Evolutionary conservation across 1,140 invertebrate genomes (phyloP).

Genomic region (Drosophila melanica): DNA sequence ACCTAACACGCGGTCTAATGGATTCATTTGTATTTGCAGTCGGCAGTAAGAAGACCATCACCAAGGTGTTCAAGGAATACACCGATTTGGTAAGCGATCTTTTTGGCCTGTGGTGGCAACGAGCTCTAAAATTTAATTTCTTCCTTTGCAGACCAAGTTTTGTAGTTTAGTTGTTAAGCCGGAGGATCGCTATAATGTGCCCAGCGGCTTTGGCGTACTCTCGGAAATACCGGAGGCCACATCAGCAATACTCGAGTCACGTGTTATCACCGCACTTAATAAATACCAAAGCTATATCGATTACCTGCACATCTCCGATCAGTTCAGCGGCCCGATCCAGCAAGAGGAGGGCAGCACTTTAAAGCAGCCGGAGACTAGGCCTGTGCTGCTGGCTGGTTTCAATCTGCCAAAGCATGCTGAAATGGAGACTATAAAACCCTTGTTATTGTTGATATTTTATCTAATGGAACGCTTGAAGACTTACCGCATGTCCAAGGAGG

Average conservation of each 20-base stretch:
- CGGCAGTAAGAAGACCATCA: constrained; percentile 94
- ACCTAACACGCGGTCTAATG: constrained; percentile 95
- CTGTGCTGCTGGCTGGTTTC: constrained; percentile 93
- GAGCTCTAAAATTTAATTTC: neutral
- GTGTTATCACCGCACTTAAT: constrained; percentile 91
- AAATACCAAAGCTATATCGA: constrained; percentile 95
- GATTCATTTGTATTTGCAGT: constrained; percentile 97
- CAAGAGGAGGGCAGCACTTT: constrained; percentile 88
- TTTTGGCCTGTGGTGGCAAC: no score
- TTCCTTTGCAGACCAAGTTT: constrained; percentile 89
- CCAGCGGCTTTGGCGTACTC: constrained; percentile 91
- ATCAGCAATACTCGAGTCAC: constrained; percentile 91
- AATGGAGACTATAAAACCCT: constrained; percentile 90
- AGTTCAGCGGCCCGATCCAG: constrained; percentile 94
- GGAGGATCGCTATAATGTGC: constrained; percentile 94
- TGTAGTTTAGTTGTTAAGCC: constrained; percentile 94
- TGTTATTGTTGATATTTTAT: constrained; percentile 95
- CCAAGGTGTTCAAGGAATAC: constrained; percentile 95
- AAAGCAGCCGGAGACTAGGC: constrained; percentile 90
- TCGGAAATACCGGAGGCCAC: constrained; percentile 96
- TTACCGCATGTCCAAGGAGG: constrained; percentile 94
- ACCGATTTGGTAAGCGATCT: constrained; percentile 91
- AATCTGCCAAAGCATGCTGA: constrained; percentile 88
- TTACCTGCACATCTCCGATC: constrained; percentile 98
- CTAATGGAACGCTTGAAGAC: constrained; percentile 95